Conservation (phyloP, 2,888 invertebrate species). For the Eupithecia abbreviata region DNA sequence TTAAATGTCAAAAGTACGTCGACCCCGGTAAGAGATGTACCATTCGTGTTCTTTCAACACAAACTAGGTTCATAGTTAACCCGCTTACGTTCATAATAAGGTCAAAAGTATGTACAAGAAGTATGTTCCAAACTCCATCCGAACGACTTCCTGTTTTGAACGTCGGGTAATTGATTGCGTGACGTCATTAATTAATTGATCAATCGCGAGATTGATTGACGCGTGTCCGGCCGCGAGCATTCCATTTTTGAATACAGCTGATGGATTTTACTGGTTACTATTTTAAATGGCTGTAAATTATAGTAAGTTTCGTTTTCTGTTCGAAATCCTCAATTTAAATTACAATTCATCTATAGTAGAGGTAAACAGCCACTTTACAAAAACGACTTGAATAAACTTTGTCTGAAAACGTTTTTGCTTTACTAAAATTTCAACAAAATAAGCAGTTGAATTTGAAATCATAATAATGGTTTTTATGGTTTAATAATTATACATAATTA, state of each 20-base stretch:
- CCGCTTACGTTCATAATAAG: not conserved
- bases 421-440: too few relatives aligned
- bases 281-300: not conserved
- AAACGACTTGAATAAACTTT: not conserved
- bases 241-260: conserved; percentile 35
- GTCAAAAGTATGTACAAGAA: not conserved
- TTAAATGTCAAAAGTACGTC: too few relatives aligned
- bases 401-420: too few relatives aligned
- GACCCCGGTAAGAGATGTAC: too few relatives aligned
- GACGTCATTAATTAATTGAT: conserved; percentile 60
- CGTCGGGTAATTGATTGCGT: conserved; percentile 58
- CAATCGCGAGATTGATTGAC: conserved; percentile 57
- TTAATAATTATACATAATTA: too few relatives aligned
- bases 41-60: too few relatives aligned
- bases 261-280: not conserved
- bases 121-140: not conserved
- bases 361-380: not conserved
- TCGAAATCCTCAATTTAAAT: not conserved
- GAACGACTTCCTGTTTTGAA: conserved; percentile 53
- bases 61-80: too few relatives aligned
- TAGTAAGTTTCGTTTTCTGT: not conserved
- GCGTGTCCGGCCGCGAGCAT: conserved; percentile 29
- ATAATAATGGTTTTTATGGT: too few relatives aligned
- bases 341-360: not conserved
- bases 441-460: too few relatives aligned